Percentiles rank a stretch among this genome's conserved stretches.
Evolutionary conservation across 2,113 vertebrate genomes (phyloP).

Genomic region (Talpa occidentalis): DNA sequence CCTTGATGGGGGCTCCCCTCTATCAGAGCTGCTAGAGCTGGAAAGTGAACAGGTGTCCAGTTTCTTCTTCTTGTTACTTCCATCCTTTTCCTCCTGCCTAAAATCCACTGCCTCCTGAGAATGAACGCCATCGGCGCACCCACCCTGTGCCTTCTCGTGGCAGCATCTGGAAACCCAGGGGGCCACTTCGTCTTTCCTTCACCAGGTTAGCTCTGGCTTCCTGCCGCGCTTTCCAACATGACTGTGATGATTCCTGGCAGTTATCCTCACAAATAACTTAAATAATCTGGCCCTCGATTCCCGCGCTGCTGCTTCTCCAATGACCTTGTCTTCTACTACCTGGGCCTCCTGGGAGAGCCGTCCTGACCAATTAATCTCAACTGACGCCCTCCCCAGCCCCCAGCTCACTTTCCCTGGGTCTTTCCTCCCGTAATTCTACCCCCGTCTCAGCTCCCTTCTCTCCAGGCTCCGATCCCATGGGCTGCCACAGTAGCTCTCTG

Average conservation of each 20-base stretch:
- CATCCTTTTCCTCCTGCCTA: background rate
- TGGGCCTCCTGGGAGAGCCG: background rate
- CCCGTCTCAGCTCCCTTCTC: background rate
- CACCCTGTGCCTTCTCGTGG: background rate
- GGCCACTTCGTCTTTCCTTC: background rate
- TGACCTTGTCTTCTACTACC: background rate
- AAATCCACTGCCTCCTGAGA: background rate
- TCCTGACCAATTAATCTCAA: background rate
- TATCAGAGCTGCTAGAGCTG: background rate
- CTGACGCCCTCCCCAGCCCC: background rate
- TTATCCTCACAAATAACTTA: background rate
- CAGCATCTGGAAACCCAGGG: no score
- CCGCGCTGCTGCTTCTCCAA: background rate
- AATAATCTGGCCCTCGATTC: background rate
- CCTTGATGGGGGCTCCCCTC: background rate
- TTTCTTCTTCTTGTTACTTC: background rate
- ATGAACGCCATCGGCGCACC: rapidly evolving
- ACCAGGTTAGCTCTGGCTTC: background rate
- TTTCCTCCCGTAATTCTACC: background rate
- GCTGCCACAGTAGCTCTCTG: background rate
- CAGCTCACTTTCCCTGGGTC: background rate
- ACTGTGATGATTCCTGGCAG: background rate
- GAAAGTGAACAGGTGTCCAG: rapidly evolving
- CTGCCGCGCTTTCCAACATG: background rate
- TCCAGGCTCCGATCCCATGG: background rate